Evolutionary conservation across 2,888 invertebrate species (phyloP).

Genomic region (Lissocephala sabroskyi): DNA sequence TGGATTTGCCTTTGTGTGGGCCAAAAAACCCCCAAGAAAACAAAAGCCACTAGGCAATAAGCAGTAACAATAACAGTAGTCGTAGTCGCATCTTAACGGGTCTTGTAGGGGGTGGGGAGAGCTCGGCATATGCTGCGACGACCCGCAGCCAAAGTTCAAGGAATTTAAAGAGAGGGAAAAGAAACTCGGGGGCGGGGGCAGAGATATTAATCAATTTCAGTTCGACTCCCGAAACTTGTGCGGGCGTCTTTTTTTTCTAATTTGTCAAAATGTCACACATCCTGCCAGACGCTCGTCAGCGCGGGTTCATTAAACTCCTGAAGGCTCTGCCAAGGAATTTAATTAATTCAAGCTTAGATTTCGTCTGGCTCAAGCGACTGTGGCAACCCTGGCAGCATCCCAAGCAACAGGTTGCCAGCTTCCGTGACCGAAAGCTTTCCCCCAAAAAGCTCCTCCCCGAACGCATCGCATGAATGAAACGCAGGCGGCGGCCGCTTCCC

Average conservation of each 20-base stretch:
- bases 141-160: neutral
- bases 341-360: conserved; percentile 53
- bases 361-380: conserved; percentile 4
- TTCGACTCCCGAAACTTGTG: neutral
- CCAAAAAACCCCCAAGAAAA: neutral
- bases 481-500: neutral
- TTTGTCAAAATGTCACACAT: conserved; percentile 52
- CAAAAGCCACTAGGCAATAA: neutral
- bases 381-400: conserved; percentile 27
- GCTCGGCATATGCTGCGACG: neutral
- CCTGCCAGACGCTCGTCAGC: too few species aligned
- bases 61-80: too few species aligned
- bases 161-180: neutral
- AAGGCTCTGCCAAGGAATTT: conserved; percentile 50
- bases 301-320: too few species aligned
- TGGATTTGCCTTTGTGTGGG: neutral
- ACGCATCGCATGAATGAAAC: conserved; percentile 47
- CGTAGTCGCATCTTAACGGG: too few species aligned
- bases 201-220: conserved; percentile 54
- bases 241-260: conserved; percentile 28
- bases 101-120: too few species aligned
- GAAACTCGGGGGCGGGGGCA: conserved; percentile 23
- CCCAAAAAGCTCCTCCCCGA: conserved; percentile 34
- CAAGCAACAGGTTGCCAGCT: conserved; percentile 45
- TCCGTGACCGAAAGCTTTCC: conserved; percentile 31